Conservation (phyloP, 2,888 invertebrate genomes). For the Periphyllus acericola region DNA sequence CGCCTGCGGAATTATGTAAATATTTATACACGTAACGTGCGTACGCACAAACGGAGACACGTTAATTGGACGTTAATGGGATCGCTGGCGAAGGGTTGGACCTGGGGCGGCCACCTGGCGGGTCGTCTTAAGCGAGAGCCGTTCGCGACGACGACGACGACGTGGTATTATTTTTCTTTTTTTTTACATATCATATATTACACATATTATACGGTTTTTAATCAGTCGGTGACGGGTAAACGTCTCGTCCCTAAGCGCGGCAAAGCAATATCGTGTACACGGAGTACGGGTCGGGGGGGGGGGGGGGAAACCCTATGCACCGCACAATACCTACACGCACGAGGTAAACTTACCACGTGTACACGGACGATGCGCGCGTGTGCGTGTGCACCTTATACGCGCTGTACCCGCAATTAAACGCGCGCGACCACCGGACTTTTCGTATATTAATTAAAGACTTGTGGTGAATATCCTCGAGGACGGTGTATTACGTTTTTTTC, state of each 20-base stretch:
- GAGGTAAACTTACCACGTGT: too few species aligned
- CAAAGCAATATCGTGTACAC: background rate
- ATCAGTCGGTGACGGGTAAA: background rate
- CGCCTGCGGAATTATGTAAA: constrained; percentile 26
- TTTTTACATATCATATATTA: background rate
- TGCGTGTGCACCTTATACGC: background rate
- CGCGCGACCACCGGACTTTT: constrained; percentile 27
- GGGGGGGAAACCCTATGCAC: too few species aligned
- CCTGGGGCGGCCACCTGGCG: background rate
- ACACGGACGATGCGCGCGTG: background rate
- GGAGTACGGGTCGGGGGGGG: background rate
- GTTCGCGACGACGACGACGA: background rate
- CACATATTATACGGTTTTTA: background rate
- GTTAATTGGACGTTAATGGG: constrained; percentile 20
- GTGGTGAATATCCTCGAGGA: background rate
- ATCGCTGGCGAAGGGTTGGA: background rate
- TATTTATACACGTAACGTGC: background rate
- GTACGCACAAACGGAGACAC: background rate
- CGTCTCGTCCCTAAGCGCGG: background rate
- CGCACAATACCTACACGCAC: background rate
- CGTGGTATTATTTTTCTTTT: background rate
- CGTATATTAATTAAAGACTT: constrained; percentile 30
- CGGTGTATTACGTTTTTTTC: background rate
- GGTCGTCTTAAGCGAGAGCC: background rate
- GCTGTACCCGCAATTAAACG: constrained; percentile 39